A percentile compares a stretch with the other conserved stretches of the same genome.
Evolutionary conservation across 2,797 vertebrate genomes (phyloP).

Genomic region (Poecilia picta): DNA sequence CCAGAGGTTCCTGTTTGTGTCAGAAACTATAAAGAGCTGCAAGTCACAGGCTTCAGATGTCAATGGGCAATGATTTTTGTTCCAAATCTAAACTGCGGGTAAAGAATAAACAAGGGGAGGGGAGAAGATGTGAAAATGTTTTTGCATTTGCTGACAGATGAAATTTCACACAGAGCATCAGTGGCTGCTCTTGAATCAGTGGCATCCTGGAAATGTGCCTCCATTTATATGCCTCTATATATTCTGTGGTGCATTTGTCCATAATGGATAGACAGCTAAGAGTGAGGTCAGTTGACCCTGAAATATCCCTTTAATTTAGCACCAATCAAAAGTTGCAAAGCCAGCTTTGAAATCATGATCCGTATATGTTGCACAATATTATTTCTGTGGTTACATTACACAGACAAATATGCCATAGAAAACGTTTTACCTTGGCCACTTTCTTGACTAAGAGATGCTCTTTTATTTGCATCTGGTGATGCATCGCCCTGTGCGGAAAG

Average conservation of each 20-base stretch:
- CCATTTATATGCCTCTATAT: too few species aligned
- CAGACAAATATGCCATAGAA: background rate
- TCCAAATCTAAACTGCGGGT: background rate
- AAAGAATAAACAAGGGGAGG: background rate
- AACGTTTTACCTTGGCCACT: too few species aligned
- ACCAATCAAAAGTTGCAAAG: background rate
- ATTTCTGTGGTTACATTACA: background rate
- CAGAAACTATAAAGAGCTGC: background rate
- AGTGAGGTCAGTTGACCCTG: background rate
- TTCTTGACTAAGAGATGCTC: background rate
- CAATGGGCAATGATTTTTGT: constrained; percentile 9
- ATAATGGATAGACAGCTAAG: background rate
- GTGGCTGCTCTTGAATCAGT: background rate
- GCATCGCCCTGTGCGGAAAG: background rate
- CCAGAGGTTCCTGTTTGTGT: background rate
- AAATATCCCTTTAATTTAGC: background rate
- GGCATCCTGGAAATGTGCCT: background rate
- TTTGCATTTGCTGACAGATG: constrained; percentile 1
- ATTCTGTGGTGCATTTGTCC: too few species aligned
- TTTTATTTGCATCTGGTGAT: background rate
- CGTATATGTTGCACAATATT: background rate
- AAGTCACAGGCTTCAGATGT: background rate
- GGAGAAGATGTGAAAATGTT: background rate
- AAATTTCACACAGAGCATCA: constrained; percentile 5
- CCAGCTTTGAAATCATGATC: background rate